phyloP scores from a whole-genome alignment of 2,113 vertebrate species.

The Acrocephalus kingi region DNA sequence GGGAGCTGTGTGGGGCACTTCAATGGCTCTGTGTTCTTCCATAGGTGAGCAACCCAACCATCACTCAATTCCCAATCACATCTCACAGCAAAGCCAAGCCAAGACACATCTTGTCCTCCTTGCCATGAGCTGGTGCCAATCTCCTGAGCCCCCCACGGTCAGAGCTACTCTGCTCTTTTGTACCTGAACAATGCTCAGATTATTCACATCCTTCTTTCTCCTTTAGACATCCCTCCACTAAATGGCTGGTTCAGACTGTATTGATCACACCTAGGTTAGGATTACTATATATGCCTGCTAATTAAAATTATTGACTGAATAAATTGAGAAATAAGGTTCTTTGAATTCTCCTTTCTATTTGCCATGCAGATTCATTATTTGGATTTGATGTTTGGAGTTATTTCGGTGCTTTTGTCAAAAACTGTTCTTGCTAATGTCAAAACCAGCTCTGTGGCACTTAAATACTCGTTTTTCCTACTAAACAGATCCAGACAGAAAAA shows the following conservation, averaged over 20 bases:
- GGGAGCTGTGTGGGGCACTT: neutral
- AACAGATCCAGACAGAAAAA: neutral
- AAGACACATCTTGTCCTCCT: neutral
- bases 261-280: neutral
- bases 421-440: neutral
- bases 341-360: neutral
- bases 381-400: neutral
- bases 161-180: neutral
- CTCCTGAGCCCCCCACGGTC: accelerated
- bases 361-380: neutral
- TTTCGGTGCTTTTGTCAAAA: neutral
- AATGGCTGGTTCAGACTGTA: neutral
- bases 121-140: neutral
- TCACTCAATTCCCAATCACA: accelerated
- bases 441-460: neutral
- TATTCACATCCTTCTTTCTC: neutral
- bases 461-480: neutral
- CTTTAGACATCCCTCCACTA: neutral
- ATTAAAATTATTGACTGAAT: neutral
- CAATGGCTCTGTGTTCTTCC: neutral
- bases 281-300: neutral
- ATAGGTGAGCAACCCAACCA: neutral
- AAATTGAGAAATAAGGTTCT: neutral
- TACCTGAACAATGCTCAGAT: neutral
- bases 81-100: neutral